Conservation (phyloP, 2,888 invertebrate species). For the Athrips mouffetella region DNA sequence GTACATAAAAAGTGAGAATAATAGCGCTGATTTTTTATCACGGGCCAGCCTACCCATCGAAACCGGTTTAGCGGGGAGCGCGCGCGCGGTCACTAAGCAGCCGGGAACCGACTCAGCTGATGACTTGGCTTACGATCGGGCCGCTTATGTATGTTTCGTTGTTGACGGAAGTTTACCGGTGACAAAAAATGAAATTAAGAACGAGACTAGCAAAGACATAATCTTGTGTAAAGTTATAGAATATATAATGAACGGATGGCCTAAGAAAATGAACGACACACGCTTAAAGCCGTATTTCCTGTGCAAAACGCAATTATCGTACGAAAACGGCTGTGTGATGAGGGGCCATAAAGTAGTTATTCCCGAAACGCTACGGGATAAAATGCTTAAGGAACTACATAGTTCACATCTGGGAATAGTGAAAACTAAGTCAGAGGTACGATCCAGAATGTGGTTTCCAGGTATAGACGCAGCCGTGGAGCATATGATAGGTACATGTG, state of each 20-base stretch:
- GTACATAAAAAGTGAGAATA: constrained; percentile 22
- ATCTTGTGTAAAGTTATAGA: constrained; percentile 14
- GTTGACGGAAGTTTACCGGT: constrained; percentile 18
- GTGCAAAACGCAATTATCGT: constrained; percentile 18
- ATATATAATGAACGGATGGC: constrained; percentile 22
- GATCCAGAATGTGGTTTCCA: constrained; percentile 20
- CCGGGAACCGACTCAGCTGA: background rate
- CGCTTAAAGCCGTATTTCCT: constrained; percentile 14
- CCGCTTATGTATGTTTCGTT: constrained; percentile 20
- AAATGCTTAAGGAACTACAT: constrained; percentile 14
- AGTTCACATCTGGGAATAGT: constrained; percentile 18
- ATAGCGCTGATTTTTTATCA: constrained; percentile 24
- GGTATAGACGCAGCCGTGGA: constrained; percentile 21
- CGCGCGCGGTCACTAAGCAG: background rate
- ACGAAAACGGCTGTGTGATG: constrained; percentile 17
- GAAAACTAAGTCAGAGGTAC: constrained; percentile 22
- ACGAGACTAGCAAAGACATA: constrained; percentile 18
- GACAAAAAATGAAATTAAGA: constrained; percentile 14
- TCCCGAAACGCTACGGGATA: constrained; percentile 8
- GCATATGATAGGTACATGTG: constrained; percentile 11
- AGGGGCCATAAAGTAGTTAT: constrained; percentile 20
- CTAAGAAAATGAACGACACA: constrained; percentile 11
- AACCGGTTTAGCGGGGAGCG: background rate
- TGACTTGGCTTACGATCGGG: constrained; percentile 7
- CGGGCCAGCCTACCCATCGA: constrained; percentile 16